Base-by-base conservation (phyloP, 2,888 invertebrate genomes). In the Acanthosoma haemorrhoidale region DNA sequence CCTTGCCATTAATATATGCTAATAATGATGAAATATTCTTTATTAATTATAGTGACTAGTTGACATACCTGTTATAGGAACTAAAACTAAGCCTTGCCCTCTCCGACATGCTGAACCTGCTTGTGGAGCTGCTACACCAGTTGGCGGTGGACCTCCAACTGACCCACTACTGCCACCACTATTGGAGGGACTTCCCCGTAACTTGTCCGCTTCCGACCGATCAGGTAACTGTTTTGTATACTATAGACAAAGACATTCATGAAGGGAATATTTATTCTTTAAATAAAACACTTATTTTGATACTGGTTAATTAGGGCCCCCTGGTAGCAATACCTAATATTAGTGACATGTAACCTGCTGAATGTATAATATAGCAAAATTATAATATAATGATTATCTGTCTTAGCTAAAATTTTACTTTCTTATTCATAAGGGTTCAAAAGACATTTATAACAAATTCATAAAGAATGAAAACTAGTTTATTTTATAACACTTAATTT, bases 161-260 rank as follows among this genome's bases (percentile, higher is more conserved):
- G 69, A 82, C 84, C 1, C 81, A 84, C 29, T 96, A 92, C 76
- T 83, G 86, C 1, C 85, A 89, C 75, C 89, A 92, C 79, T 96
- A 96, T 78, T 90, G 91, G 83, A 81, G 90, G 74, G 96, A 96
- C 81, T 93, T 88, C 77, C 94, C 96, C 0, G 79, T 82, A 2
- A 80, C 86, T 9, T 86, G 85, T 74, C 77, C 78, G 16, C 76
- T 84, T 36, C 59, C 71, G 25, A 57, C 70, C 9, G 67, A 31
- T 51, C 51, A 67, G 41, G 67, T 67, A 51, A 11, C n/a, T 58
- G 15, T 41, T 6, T 13, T 11, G 9, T 13, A 41, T 11, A 11
- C 8, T 13, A 41, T 41, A n/a, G n/a, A n/a, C 4, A 18, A 9
- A 16, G 8, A 13, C 8, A 13, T 36, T 36, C 13, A 36, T 9